Conservation (phyloP, 2,113 vertebrate species). For the Chaenogobius annularis region DNA sequence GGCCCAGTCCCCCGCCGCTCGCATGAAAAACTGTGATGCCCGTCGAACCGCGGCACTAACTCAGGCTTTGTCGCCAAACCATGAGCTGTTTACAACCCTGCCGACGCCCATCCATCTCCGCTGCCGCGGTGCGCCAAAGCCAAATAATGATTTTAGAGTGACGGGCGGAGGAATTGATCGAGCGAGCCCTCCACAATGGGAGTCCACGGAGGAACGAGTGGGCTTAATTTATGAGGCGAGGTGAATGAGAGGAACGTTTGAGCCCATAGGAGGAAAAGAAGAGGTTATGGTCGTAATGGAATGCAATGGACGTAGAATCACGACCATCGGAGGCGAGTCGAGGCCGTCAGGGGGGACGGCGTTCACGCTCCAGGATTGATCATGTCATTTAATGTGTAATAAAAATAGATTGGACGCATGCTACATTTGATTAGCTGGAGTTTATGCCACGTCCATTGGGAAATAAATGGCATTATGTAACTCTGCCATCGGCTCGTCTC, state of each 20-base stretch:
- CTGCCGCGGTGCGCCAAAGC: constrained; percentile 67
- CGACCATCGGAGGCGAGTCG: constrained; percentile 58
- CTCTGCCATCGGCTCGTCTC: no score
- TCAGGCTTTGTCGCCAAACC: constrained; percentile 26
- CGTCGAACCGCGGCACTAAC: constrained; percentile 38
- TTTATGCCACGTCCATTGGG: background rate
- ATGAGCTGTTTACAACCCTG: constrained; percentile 54
- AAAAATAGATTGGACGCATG: background rate
- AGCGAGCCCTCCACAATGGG: constrained; percentile 58
- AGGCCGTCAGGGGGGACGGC: background rate
- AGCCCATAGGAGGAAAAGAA: constrained; percentile 57
- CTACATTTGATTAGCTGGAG: background rate
- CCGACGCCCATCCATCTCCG: constrained; percentile 61
- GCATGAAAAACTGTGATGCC: background rate
- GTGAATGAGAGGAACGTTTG: constrained; percentile 56
- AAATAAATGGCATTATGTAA: background rate
- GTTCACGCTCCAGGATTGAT: background rate
- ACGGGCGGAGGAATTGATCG: constrained; percentile 68
- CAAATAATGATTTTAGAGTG: constrained; percentile 75
- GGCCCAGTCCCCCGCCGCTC: no score
- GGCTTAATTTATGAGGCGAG: constrained; percentile 68
- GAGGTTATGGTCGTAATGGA: constrained; percentile 71
- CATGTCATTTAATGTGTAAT: background rate
- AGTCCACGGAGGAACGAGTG: constrained; percentile 49
- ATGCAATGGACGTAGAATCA: constrained; percentile 60